Evolutionary conservation across 2,888 invertebrate genomes (phyloP).

Genomic region (Dexiosoma caninum): DNA sequence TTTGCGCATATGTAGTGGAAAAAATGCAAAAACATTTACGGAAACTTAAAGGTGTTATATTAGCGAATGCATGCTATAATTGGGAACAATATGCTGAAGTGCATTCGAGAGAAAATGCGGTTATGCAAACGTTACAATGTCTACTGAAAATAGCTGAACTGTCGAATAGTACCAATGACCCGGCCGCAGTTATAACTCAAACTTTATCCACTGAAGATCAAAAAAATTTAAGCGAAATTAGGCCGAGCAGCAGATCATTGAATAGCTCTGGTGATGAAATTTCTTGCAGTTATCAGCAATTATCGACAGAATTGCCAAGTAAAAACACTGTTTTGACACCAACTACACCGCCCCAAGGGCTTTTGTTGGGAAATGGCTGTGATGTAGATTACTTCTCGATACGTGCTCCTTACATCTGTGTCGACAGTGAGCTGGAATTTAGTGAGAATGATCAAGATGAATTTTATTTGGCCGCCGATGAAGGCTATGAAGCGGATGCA

Average conservation of each 20-base stretch:
- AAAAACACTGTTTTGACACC: conserved; percentile 69
- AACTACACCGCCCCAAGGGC: conserved; percentile 64
- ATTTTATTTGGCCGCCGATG: conserved; percentile 75
- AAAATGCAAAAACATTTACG: conserved; percentile 76
- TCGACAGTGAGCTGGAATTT: conserved; percentile 75
- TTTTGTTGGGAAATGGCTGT: conserved; percentile 69
- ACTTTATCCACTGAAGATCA: conserved; percentile 50
- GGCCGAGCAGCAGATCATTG: conserved; percentile 67
- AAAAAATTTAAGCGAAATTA: conserved; percentile 44
- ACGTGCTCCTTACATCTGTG: conserved; percentile 72
- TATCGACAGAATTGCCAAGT: conserved; percentile 67
- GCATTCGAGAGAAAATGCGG: conserved; percentile 71
- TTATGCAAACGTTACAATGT: conserved; percentile 75
- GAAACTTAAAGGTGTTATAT: conserved; percentile 73
- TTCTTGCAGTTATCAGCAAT: conserved; percentile 49
- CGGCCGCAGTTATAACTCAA: conserved; percentile 65
- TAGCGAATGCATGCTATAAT: conserved; percentile 70
- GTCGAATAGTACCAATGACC: conserved; percentile 68
- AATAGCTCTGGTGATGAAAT: conserved; percentile 57
- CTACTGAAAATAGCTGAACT: conserved; percentile 75
- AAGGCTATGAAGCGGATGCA: conserved; percentile 78
- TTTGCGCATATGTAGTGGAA: conserved; percentile 68
- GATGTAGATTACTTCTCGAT: conserved; percentile 75
- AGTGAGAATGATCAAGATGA: conserved; percentile 76
- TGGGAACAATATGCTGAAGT: conserved; percentile 73